phyloP scores from a whole-genome alignment of 2,797 vertebrate species.

The Huso huso region DNA sequence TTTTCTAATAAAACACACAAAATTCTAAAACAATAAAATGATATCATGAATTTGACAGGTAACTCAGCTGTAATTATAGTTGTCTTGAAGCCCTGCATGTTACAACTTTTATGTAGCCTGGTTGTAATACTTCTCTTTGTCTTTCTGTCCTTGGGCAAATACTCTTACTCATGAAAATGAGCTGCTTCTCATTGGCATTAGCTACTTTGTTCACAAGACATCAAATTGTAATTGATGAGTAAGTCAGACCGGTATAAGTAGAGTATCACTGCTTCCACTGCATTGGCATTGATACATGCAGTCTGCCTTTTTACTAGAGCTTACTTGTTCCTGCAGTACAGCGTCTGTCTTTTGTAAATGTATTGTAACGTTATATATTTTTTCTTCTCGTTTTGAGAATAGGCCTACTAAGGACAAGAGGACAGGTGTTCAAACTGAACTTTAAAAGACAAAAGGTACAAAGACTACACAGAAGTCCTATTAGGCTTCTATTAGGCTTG shows the following conservation, averaged over 20 bases:
- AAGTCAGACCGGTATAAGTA: constrained; percentile 30
- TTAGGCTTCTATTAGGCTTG: background rate
- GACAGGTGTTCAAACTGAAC: constrained; percentile 2
- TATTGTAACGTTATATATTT: constrained; percentile 3
- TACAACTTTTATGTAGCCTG: constrained; percentile 19
- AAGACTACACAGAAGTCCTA: constrained; percentile 1
- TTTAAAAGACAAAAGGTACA: background rate
- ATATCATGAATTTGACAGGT: constrained; percentile 34
- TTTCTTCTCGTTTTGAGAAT: background rate
- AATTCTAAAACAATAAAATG: constrained; percentile 25
- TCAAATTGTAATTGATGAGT: constrained; percentile 40
- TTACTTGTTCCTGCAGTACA: background rate
- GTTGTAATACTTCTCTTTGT: constrained; percentile 21
- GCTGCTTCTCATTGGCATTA: constrained; percentile 18
- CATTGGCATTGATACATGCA: background rate
- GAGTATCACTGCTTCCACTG: background rate
- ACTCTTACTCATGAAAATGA: constrained; percentile 20
- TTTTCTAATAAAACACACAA: constrained; percentile 14
- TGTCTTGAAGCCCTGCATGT: constrained; percentile 29
- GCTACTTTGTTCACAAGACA: constrained; percentile 33
- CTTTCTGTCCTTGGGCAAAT: constrained; percentile 25
- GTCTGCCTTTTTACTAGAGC: background rate
- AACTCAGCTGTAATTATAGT: constrained; percentile 35
- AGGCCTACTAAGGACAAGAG: background rate
- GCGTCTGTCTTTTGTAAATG: background rate